Evolutionary conservation across 2,888 invertebrate genomes (phyloP).

Genomic region (Pheosia tremula): DNA sequence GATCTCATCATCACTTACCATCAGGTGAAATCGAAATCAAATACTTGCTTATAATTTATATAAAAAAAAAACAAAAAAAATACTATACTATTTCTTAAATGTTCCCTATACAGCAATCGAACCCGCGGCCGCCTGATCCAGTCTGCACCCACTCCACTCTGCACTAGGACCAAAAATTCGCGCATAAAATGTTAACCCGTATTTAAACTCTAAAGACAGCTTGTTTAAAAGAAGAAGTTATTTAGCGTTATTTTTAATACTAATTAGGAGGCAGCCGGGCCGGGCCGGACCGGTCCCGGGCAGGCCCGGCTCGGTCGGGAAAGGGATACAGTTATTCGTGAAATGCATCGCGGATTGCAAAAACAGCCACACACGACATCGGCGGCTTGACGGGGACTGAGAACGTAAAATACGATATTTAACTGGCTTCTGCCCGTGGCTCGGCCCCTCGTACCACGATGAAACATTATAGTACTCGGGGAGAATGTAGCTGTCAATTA

Average conservation of each 20-base stretch:
- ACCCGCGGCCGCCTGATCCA: too few species aligned
- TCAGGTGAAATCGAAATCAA: too few species aligned
- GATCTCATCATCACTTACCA: too few species aligned
- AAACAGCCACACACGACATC: conserved; percentile 47
- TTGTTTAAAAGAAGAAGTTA: conserved; percentile 16
- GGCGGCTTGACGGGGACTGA: conserved; percentile 16
- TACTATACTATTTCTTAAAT: too few species aligned
- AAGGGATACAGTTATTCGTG: conserved; percentile 37
- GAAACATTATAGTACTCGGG: too few species aligned
- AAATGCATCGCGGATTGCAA: conserved; percentile 47
- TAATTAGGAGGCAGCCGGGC: conserved; percentile 28
- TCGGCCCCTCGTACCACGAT: too few species aligned
- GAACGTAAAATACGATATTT: conserved; percentile 16
- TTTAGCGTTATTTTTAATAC: conserved; percentile 31
- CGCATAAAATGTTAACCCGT: not conserved
- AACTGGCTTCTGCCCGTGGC: too few species aligned
- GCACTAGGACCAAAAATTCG: not conserved
- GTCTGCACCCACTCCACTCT: too few species aligned
- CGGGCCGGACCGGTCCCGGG: not conserved
- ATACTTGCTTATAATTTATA: too few species aligned
- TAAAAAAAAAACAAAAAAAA: too few species aligned
- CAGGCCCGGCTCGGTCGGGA: not conserved
- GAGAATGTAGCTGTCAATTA: too few species aligned
- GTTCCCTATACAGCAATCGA: too few species aligned
- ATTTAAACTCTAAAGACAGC: conserved; percentile 3